Evolutionary conservation across 1,140 invertebrate species (phyloP).

Genomic region (Teleopsis dalmanni): DNA sequence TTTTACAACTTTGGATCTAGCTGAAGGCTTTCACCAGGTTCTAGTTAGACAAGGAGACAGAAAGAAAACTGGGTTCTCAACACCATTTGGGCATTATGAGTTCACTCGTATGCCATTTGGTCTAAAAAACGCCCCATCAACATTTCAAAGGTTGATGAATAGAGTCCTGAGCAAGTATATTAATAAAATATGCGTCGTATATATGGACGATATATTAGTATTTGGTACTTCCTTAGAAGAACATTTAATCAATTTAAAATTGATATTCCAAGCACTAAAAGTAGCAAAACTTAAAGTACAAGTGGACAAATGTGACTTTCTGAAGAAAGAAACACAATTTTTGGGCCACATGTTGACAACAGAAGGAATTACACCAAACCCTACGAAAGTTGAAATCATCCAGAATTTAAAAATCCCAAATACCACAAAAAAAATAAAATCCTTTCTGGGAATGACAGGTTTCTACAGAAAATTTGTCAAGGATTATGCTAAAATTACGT

Average conservation of each 20-base stretch:
- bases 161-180: slow-evolving; percentile 23
- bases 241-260: slow-evolving; percentile 35
- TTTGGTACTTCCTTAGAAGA: slow-evolving; percentile 22
- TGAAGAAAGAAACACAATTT: slow-evolving; percentile 7
- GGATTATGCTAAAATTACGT: slow-evolving; percentile 19
- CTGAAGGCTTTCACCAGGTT: slow-evolving; percentile 35
- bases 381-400: slow-evolving; percentile 10
- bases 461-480: slow-evolving; percentile 24
- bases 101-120: slow-evolving; percentile 35
- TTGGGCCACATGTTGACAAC: slow-evolving; percentile 13
- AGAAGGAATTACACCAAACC: slow-evolving; percentile 11
- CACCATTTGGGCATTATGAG: slow-evolving; percentile 7
- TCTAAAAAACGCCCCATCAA: no score
- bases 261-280: no score
- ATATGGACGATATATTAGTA: slow-evolving; percentile 35
- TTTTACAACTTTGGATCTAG: slow-evolving; percentile 32
- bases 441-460: no score
- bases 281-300: slow-evolving; percentile 7
- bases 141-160: slow-evolving; percentile 46
- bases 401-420: slow-evolving; percentile 8
- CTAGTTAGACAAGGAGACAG: slow-evolving; percentile 2
- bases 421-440: slow-evolving; percentile 8
- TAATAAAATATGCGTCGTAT: slow-evolving; percentile 27
- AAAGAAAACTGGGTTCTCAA: slow-evolving; percentile 14
- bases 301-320: slow-evolving; percentile 8